Conservation (phyloP, 2,888 invertebrate species). For the Rhimphoctona megacephalus region DNA sequence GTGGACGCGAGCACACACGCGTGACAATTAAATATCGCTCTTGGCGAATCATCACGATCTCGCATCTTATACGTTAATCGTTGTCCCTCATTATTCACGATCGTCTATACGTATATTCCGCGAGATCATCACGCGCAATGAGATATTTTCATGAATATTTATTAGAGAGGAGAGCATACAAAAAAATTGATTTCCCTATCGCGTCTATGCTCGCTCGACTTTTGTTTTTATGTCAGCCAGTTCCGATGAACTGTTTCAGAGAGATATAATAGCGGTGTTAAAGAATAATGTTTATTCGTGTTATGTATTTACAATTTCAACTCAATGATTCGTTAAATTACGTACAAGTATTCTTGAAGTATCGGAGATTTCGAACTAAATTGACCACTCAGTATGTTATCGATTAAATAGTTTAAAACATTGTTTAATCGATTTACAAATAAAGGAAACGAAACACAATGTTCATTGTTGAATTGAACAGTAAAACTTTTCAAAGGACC, state of each 20-base stretch:
- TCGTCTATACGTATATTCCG: constrained; percentile 27
- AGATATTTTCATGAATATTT: constrained; percentile 56
- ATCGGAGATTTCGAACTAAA: too few species aligned
- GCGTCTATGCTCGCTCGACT: constrained; percentile 28
- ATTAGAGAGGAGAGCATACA: constrained; percentile 52
- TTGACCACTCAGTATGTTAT: too few species aligned
- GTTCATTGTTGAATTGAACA: neutral
- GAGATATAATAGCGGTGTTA: neutral
- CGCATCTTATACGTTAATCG: constrained; percentile 54
- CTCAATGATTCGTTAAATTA: neutral
- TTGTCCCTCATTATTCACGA: constrained; percentile 48
- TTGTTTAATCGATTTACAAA: neutral
- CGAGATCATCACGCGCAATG: constrained; percentile 50
- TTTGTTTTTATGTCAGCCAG: constrained; percentile 15
- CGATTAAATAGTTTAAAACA: neutral
- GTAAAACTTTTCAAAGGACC: neutral
- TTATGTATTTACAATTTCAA: neutral
- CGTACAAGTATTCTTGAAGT: neutral
- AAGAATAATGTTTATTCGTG: neutral
- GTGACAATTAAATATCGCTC: constrained; percentile 59
- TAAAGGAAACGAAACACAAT: neutral
- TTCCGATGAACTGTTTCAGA: neutral
- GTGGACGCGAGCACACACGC: constrained; percentile 28
- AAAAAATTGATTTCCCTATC: constrained; percentile 56
- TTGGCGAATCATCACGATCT: constrained; percentile 52